Evolutionary conservation across 2,888 invertebrate genomes (phyloP).

Genomic region (Cantharis rustica): DNA sequence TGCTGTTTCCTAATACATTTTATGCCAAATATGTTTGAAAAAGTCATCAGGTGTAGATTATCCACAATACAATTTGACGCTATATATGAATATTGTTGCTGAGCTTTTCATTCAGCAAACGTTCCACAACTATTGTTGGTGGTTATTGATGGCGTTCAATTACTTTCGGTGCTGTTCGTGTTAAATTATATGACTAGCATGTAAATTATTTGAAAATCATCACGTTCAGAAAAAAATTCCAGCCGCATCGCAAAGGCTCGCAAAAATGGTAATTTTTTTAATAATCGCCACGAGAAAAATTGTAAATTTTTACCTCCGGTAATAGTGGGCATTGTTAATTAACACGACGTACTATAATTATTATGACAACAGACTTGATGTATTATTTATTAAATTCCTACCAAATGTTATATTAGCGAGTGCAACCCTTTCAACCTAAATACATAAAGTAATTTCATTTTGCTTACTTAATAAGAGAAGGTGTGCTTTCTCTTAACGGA

Average conservation of each 20-base stretch:
- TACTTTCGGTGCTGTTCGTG: constrained; percentile 22
- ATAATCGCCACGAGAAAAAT: neutral
- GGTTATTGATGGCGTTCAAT: constrained; percentile 28
- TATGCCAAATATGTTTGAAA: constrained; percentile 8
- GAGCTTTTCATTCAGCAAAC: constrained; percentile 17
- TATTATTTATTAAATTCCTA: constrained; percentile 1
- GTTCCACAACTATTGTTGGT: constrained; percentile 21
- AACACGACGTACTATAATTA: neutral
- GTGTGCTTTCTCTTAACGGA: neutral
- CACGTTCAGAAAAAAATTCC: neutral
- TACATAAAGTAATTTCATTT: neutral
- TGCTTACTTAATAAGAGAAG: neutral
- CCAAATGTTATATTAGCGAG: neutral
- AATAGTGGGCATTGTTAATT: neutral
- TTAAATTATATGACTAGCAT: constrained; percentile 20
- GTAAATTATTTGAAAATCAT: constrained; percentile 18
- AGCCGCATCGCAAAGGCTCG: constrained; percentile 7
- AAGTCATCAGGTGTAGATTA: constrained; percentile 9
- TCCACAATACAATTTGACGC: neutral
- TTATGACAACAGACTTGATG: constrained; percentile 1
- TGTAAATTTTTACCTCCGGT: neutral
- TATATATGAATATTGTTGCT: constrained; percentile 9
- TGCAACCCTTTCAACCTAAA: neutral
- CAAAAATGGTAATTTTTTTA: constrained; percentile 9
- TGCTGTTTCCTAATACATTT: neutral